Evolutionary conservation across 2,888 invertebrate genomes (phyloP).

Genomic region (Tethea ocularis): DNA sequence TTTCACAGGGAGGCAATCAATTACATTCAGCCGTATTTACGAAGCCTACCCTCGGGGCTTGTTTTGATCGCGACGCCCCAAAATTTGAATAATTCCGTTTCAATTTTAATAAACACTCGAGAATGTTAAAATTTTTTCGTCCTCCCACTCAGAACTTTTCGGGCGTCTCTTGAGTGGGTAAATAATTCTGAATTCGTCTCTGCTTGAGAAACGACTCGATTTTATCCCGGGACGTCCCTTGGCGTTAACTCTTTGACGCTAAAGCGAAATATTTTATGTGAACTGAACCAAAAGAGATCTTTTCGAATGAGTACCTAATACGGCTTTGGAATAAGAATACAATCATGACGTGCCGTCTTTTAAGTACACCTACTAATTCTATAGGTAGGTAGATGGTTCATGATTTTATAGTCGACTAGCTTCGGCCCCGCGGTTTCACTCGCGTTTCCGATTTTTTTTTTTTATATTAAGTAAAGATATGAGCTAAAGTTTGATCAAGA

Average conservation of each 20-base stretch:
- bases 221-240: slow-evolving; percentile 26
- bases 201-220: neutral
- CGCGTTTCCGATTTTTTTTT: too few species aligned
- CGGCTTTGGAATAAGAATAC: neutral
- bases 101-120: slow-evolving; percentile 31
- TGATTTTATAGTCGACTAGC: too few species aligned
- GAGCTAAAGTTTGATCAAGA: too few species aligned
- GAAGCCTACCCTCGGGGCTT: neutral
- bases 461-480: too few species aligned
- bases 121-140: slow-evolving; percentile 21
- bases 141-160: slow-evolving; percentile 14
- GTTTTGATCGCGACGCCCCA: slow-evolving; percentile 16
- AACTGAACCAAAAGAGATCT: slow-evolving; percentile 22
- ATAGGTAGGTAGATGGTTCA: too few species aligned
- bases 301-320: neutral
- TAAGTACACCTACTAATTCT: too few species aligned
- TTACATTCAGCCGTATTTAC: slow-evolving; percentile 1
- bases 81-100: slow-evolving; percentile 31
- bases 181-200: slow-evolving; percentile 26
- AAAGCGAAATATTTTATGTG: slow-evolving; percentile 33
- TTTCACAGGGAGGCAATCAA: slow-evolving; percentile 5
- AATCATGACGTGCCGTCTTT: neutral
- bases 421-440: too few species aligned
- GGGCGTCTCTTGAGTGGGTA: slow-evolving; percentile 18
- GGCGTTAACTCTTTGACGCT: slow-evolving; percentile 32